These are phyloP conservation scores for Platycercus adscitus DNA, from an alignment of 2,113 vertebrate species.

Conservation along the genomic window DNA sequence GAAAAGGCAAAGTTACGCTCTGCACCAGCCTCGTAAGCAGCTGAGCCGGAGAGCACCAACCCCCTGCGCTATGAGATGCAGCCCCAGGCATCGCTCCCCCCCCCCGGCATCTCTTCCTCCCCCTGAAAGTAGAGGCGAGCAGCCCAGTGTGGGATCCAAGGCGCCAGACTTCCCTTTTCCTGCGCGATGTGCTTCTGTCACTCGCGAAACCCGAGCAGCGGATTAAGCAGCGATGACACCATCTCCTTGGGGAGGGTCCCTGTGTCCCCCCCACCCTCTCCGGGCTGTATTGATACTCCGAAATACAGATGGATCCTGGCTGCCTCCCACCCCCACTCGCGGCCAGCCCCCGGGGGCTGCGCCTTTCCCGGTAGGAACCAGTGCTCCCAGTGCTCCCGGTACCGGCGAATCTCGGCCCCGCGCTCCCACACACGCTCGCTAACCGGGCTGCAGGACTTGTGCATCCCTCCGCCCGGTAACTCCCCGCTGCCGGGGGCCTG, in stretches of 20 bases:
- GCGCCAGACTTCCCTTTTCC: conserved; percentile 55
- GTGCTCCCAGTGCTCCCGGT: background rate
- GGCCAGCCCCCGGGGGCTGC: background rate
- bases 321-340: background rate
- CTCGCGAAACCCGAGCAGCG: conserved; percentile 25
- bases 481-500: background rate
- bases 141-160: conserved; percentile 67
- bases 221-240: conserved; percentile 59
- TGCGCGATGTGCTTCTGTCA: conserved; percentile 36
- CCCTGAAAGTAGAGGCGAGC: conserved; percentile 38
- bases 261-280: background rate
- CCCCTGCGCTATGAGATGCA: background rate
- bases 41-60: background rate
- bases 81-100: background rate
- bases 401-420: background rate
- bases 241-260: conserved; percentile 42
- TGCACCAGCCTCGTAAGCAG: background rate
- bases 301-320: conserved; percentile 30
- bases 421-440: background rate
- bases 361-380: background rate
- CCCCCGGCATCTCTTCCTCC: background rate
- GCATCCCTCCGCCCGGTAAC: background rate
- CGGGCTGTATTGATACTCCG: background rate
- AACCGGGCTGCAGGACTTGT: background rate
- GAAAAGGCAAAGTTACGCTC: conserved; percentile 28